Percentiles rank a stretch among this genome's conserved stretches.
Conservation (phyloP, 2,797 vertebrate genomes). For the Tympanoctomys barrerae region DNA sequence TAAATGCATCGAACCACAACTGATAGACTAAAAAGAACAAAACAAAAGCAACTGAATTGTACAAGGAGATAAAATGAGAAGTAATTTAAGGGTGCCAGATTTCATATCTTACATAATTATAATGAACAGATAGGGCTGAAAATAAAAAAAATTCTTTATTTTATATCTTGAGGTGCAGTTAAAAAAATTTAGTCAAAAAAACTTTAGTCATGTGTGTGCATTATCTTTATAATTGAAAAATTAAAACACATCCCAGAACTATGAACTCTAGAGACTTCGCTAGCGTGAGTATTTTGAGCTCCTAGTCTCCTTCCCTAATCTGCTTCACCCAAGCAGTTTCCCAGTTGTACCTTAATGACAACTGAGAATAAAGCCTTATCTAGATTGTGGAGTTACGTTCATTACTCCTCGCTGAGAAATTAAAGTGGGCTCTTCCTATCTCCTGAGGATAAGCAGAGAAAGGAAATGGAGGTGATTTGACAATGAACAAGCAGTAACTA, state of each 20-base stretch:
- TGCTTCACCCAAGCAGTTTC: constrained; percentile 55
- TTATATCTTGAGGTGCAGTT: constrained; percentile 1
- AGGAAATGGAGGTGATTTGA: not conserved
- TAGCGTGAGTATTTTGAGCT: constrained; percentile 36
- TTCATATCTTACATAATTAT: constrained; percentile 32
- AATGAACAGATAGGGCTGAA: not conserved
- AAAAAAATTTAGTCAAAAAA: not conserved
- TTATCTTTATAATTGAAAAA: constrained; percentile 54
- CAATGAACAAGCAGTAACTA: not conserved
- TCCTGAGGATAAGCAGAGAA: not conserved
- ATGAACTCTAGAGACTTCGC: constrained; percentile 23
- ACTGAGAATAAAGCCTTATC: constrained; percentile 46
- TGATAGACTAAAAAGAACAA: not conserved
- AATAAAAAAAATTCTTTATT: constrained; percentile 43
- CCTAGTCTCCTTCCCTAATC: not conserved
- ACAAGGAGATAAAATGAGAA: constrained; percentile 20
- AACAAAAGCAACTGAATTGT: not conserved
- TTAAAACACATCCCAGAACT: constrained; percentile 27
- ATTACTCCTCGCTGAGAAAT: constrained; percentile 10
- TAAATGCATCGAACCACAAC: constrained; percentile 33
- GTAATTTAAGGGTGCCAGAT: constrained; percentile 22
- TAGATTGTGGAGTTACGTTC: not conserved
- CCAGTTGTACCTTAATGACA: constrained; percentile 44
- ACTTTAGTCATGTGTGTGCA: not conserved
- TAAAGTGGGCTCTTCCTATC: constrained; percentile 28